Conservation (phyloP, 2,797 vertebrate species). For the Chelon auratus region DNA sequence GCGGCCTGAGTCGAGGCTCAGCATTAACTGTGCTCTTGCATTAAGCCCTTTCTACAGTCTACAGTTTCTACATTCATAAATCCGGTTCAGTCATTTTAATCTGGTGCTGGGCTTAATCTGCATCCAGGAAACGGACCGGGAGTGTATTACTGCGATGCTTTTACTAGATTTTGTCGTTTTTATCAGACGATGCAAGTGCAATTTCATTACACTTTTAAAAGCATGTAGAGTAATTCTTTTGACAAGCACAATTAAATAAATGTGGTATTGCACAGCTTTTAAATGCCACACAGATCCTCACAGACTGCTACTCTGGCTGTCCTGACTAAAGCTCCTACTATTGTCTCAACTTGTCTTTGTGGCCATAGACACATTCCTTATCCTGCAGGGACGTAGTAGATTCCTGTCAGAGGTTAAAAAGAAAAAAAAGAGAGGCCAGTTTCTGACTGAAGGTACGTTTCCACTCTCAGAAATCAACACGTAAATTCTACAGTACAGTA, state of each 20-base stretch:
- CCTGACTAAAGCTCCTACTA: slow-evolving; percentile 33
- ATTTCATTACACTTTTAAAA: slow-evolving; percentile 7
- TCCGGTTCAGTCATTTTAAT: slow-evolving; percentile 29
- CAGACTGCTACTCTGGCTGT: not conserved
- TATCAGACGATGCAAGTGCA: slow-evolving; percentile 17
- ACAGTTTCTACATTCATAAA: too few species aligned
- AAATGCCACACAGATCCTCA: slow-evolving; percentile 1
- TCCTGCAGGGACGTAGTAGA: slow-evolving; percentile 59
- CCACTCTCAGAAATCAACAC: not conserved
- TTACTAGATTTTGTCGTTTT: slow-evolving; percentile 40
- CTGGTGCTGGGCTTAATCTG: slow-evolving; percentile 26
- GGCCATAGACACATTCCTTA: slow-evolving; percentile 77
- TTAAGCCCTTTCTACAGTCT: slow-evolving; percentile 13
- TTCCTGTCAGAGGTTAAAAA: slow-evolving; percentile 26
- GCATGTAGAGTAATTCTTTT: not conserved
- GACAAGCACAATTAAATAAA: not conserved
- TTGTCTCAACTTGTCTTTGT: slow-evolving; percentile 73
- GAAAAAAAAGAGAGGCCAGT: not conserved
- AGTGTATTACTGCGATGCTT: slow-evolving; percentile 20
- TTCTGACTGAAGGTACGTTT: not conserved
- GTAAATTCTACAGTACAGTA: not conserved
- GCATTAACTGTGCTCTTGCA: not conserved
- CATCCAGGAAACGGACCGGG: slow-evolving; percentile 5
- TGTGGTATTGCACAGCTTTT: not conserved
- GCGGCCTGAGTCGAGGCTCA: not conserved